Conservation (phyloP, 2,113 vertebrate species). For the Ramphastos sulfuratus region DNA sequence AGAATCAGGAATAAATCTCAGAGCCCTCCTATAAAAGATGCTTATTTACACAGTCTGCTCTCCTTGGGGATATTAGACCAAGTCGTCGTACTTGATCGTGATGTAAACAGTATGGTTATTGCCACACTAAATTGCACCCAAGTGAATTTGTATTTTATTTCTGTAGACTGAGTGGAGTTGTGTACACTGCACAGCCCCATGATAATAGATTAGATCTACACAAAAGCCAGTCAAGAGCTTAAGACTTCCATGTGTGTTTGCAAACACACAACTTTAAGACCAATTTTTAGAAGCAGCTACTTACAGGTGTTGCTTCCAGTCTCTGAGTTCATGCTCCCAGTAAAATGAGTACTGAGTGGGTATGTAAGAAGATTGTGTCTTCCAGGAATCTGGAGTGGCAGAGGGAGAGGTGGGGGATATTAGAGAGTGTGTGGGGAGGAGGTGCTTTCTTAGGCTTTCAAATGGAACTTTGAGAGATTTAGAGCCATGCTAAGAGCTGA, state of each 20-base stretch:
- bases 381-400: background rate
- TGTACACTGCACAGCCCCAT: background rate
- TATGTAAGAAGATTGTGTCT: background rate
- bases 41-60: constrained; percentile 9
- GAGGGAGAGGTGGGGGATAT: background rate
- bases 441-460: background rate
- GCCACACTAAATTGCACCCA: constrained; percentile 21
- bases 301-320: background rate
- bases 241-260: background rate
- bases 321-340: background rate
- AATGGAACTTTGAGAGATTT: background rate
- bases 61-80: constrained; percentile 34
- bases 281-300: constrained; percentile 1
- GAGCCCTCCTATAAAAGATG: background rate
- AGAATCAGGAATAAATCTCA: constrained; percentile 8
- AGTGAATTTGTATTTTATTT: constrained; percentile 43
- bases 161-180: background rate
- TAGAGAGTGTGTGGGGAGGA: background rate
- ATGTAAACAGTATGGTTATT: constrained; percentile 39
- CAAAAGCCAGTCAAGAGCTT: background rate
- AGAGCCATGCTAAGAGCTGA: background rate
- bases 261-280: background rate
- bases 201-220: background rate
- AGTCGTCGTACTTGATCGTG: constrained; percentile 9
- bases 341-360: background rate